Evolutionary conservation across 2,888 invertebrate species (phyloP).

Genomic region (Norana najaformis): DNA sequence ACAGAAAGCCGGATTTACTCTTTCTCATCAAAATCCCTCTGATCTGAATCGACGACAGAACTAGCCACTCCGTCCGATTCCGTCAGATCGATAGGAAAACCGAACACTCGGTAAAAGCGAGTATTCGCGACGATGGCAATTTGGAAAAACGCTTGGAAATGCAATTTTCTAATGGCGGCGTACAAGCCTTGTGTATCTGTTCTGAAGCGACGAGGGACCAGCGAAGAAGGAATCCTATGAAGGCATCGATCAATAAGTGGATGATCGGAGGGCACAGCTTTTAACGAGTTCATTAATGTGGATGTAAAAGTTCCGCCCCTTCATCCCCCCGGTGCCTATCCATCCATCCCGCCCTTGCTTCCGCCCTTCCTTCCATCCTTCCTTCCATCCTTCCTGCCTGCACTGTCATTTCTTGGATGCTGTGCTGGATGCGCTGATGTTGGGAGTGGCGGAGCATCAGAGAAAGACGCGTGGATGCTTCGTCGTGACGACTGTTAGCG

Average conservation of each 20-base stretch:
- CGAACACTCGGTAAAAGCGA: neutral
- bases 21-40: neutral
- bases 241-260: slow-evolving; percentile 22
- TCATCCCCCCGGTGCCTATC: neutral
- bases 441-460: too few species aligned
- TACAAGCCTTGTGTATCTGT: neutral
- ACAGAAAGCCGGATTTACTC: neutral
- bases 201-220: neutral
- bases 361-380: neutral
- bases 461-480: too few species aligned
- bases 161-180: slow-evolving; percentile 22
- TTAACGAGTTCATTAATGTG: slow-evolving; percentile 24
- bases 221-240: neutral
- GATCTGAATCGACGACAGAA: neutral
- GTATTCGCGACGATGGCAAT: neutral
- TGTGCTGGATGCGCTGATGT: too few species aligned
- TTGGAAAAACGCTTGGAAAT: slow-evolving; percentile 3
- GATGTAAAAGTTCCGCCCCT: neutral
- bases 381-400: neutral
- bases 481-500: too few species aligned
- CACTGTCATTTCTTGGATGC: too few species aligned
- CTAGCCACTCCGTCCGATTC: neutral
- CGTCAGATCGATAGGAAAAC: neutral
- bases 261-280: neutral
- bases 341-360: neutral